These are phyloP conservation scores for Sandelia bainsii DNA, from an alignment of 2,797 vertebrate species.

Conservation along the genomic window DNA sequence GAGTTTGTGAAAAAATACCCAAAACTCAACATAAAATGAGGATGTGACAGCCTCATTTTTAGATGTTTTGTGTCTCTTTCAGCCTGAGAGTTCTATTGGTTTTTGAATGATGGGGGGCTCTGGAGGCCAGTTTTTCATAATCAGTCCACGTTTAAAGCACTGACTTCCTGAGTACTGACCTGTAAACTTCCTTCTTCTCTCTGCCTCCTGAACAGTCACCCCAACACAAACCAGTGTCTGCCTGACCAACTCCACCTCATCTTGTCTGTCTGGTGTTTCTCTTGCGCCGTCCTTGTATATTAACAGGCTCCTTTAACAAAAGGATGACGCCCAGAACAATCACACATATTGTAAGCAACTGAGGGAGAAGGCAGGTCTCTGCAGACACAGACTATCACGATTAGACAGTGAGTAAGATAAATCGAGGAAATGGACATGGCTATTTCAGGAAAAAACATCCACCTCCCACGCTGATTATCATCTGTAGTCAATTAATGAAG, in stretches of 20 bases:
- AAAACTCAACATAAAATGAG: no score
- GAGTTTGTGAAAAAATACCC: no score
- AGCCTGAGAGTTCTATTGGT: no score
- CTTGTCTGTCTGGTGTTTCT: conserved; percentile 7
- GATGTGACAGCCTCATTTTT: no score
- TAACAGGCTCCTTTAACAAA: not conserved
- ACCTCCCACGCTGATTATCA: not conserved
- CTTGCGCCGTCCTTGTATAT: not conserved
- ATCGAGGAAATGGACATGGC: conserved; percentile 8
- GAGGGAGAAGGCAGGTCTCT: not conserved
- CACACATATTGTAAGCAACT: not conserved
- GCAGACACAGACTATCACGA: conserved; percentile 16
- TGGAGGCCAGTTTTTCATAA: no score
- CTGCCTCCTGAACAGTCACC: not conserved
- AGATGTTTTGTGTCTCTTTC: no score
- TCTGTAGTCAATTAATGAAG: not conserved
- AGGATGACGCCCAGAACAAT: not conserved
- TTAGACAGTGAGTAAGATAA: not conserved
- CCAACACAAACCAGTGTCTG: not conserved
- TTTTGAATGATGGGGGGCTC: no score
- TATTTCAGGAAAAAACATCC: not conserved
- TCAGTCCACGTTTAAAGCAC: not conserved
- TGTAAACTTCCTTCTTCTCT: not conserved
- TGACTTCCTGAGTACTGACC: not conserved
- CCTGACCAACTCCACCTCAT: no score